Base-by-base conservation (phyloP, 2,113 vertebrate genomes). In the Muntiacus muntjak region DNA sequence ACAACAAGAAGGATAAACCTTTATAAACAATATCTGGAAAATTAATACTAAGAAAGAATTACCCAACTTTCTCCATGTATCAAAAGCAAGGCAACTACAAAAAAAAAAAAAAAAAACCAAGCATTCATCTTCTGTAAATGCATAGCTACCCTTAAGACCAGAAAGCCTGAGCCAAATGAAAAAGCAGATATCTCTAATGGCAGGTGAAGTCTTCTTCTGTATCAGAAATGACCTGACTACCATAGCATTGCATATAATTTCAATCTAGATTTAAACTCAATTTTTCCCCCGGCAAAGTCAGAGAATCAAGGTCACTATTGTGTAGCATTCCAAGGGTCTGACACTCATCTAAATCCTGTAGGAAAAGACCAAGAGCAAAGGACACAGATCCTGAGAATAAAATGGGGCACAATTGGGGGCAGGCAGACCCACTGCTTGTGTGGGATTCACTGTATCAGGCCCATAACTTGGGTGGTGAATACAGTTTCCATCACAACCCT, bases 321-420 rank as follows among this genome's bases (percentile, higher is more conserved):
- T 89, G 10, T n/a, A 87, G 78, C 98, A 97, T 97, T 98, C 95
- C 97, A 97, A 97, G 57, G 11, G 47, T 67, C 94, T 97, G 96
- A 97, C 94, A 97, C 62, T 97, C 88, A 83, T 91, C 85, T 97
- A 94, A 96, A 96, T 87, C 57, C 89, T 93, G 13, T 50, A 96
- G 83, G 97, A 95, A 98, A 97, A 97, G 97, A 94, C 91, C 86
- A 95, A 95, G 93, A 79, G 91, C 54, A 85, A 98, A 97, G 97
- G 96, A 93, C 96, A 97, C 47, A 82, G 71, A 93, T 95, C 57
- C 81, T 96, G 91, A 74, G 83, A 98, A 96, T 97, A 95, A 97
- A 92, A 98, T 67, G 62, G 30, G 78, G 96, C 21, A 96, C 97
- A 96, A 58, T 33, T 88, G 91, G 96, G 83, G 17, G 50, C 85